A percentile compares a stretch with the other conserved stretches of the same genome.
These are phyloP conservation scores for Phrixothrix hirtus DNA, from an alignment of 2,888 invertebrate species.

Conservation along the genomic window DNA sequence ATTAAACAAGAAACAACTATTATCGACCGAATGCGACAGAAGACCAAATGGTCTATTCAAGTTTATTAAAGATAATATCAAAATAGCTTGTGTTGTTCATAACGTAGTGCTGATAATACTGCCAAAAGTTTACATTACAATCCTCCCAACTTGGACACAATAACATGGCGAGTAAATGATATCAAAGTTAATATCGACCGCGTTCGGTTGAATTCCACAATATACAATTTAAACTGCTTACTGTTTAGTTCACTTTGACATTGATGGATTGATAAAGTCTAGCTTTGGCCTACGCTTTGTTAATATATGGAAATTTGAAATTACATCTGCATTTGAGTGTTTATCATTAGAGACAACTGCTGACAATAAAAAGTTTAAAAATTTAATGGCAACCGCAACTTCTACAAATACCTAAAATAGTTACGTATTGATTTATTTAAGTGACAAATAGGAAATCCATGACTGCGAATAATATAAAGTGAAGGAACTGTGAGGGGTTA, in stretches of 20 bases:
- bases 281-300: too few species aligned
- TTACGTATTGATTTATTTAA: too few species aligned
- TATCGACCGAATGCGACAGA: constrained; percentile 7
- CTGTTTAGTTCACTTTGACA: constrained; percentile 4
- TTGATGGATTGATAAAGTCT: constrained; percentile 6
- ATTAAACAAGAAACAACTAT: constrained; percentile 6
- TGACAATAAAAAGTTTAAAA: too few species aligned
- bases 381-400: too few species aligned
- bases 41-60: constrained; percentile 17
- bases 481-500: too few species aligned
- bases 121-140: constrained; percentile 27
- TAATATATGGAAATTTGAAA: too few species aligned
- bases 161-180: constrained; percentile 15
- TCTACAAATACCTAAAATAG: too few species aligned
- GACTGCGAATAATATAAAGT: too few species aligned
- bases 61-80: constrained; percentile 23
- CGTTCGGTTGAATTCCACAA: constrained; percentile 2
- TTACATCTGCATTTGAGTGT: too few species aligned
- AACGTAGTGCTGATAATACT: constrained; percentile 22
- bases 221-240: constrained; percentile 3
- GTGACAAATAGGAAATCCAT: too few species aligned
- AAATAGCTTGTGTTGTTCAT: constrained; percentile 20
- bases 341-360: too few species aligned
- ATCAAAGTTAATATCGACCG: constrained; percentile 9
- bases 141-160: constrained; percentile 24